Evolutionary conservation across 2,888 invertebrate species (phyloP).

Genomic region (Mythimna impura): DNA sequence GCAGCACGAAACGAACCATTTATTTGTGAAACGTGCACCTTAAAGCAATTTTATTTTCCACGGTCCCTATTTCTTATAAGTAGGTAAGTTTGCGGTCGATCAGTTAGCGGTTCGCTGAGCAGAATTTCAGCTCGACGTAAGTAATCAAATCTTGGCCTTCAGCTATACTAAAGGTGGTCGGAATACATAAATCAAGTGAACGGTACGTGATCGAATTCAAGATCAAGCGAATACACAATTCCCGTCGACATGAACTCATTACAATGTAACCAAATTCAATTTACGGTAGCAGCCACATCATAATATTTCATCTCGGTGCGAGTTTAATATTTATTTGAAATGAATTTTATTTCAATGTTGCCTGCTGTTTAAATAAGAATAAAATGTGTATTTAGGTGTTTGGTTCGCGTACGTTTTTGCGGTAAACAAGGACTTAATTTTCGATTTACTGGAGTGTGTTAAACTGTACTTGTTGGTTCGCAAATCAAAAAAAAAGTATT

Average conservation of each 20-base stretch:
- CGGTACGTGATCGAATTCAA: constrained; percentile 87
- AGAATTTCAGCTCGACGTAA: constrained; percentile 75
- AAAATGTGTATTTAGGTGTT: constrained; percentile 70
- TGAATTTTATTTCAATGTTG: constrained; percentile 71
- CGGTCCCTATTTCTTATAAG: constrained; percentile 65
- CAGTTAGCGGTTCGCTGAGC: constrained; percentile 76
- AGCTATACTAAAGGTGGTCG: constrained; percentile 82
- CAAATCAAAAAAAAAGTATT: constrained; percentile 48
- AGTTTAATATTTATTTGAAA: constrained; percentile 77
- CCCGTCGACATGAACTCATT: constrained; percentile 86
- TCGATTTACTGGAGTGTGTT: constrained; percentile 68
- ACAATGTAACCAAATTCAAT: constrained; percentile 89
- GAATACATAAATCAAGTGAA: constrained; percentile 88
- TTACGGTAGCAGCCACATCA: constrained; percentile 83
- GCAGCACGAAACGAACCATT: constrained; percentile 70
- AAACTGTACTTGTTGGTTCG: constrained; percentile 44
- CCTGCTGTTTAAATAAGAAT: constrained; percentile 76
- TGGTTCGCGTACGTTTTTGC: constrained; percentile 62
- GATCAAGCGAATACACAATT: constrained; percentile 85
- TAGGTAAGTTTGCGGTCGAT: constrained; percentile 72
- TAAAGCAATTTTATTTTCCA: constrained; percentile 68
- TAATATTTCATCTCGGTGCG: constrained; percentile 83
- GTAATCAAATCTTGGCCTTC: constrained; percentile 85
- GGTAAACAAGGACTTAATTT: constrained; percentile 72
- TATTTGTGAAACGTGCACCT: constrained; percentile 70